A percentile compares a stretch with the other conserved stretches of the same genome.
These are phyloP conservation scores for Latrodectus elegans DNA, from an alignment of 2,888 invertebrate species.

Conservation along the genomic window DNA sequence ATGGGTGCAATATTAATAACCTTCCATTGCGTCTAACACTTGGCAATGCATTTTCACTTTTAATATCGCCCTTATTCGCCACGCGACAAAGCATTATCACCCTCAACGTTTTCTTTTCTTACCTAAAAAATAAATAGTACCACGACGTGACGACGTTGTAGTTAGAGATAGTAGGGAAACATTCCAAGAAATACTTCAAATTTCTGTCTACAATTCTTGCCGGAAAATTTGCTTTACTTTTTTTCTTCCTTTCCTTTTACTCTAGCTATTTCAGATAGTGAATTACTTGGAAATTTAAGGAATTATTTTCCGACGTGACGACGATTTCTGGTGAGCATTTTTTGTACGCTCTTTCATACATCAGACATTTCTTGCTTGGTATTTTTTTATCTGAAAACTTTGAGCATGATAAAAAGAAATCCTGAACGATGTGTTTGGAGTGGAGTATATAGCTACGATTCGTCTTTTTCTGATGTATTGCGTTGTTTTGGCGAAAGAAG, in stretches of 20 bases:
- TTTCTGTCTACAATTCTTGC: slow-evolving; percentile 44
- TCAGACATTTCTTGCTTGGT: not conserved
- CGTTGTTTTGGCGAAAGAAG: not conserved
- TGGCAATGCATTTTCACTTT: slow-evolving; percentile 35
- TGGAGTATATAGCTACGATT: not conserved
- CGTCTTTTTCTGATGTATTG: not conserved
- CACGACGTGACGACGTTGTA: slow-evolving; percentile 39
- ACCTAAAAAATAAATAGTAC: slow-evolving; percentile 30
- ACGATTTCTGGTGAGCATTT: slow-evolving; percentile 15
- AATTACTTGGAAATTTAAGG: slow-evolving; percentile 57
- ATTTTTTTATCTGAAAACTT: not conserved
- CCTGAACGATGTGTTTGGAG: not conserved
- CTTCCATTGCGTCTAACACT: slow-evolving; percentile 14
- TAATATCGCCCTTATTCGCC: slow-evolving; percentile 31
- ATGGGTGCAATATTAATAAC: slow-evolving; percentile 42
- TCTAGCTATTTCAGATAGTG: slow-evolving; percentile 20
- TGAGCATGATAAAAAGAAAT: not conserved
- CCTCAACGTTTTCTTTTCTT: slow-evolving; percentile 26
- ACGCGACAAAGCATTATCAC: slow-evolving; percentile 34
- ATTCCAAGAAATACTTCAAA: slow-evolving; percentile 45
- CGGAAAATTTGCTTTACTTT: slow-evolving; percentile 27
- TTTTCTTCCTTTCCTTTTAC: not conserved
- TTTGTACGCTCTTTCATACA: not conserved
- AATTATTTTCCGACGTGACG: slow-evolving; percentile 61
- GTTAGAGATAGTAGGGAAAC: slow-evolving; percentile 45